A percentile compares a stretch with the other conserved stretches of the same genome.
Evolutionary conservation across 2,888 invertebrate species (phyloP).

Genomic region (Agapostemon virescens): DNA sequence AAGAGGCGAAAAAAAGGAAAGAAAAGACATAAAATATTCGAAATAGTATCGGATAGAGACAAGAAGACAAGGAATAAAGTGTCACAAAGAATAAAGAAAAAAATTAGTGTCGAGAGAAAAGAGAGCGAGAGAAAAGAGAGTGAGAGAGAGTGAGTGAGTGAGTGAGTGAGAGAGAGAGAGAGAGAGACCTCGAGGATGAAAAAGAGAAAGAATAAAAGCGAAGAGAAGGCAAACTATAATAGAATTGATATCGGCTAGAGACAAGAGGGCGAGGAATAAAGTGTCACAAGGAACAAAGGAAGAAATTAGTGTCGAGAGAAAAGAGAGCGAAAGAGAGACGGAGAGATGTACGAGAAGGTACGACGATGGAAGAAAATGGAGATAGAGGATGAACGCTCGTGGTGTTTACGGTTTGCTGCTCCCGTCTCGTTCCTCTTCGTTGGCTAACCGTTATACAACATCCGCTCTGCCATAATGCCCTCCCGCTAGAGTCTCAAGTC

Average conservation of each 20-base stretch:
- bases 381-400: conserved; percentile 73
- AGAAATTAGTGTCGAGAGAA: conserved; percentile 7
- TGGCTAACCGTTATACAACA: conserved; percentile 81
- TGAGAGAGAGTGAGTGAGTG: neutral
- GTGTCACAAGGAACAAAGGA: conserved; percentile 24
- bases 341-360: neutral
- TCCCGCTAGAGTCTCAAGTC: conserved; percentile 73
- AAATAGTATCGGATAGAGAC: conserved; percentile 6
- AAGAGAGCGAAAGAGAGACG: neutral
- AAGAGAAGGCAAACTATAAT: neutral
- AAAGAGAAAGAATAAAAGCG: neutral
- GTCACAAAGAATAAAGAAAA: conserved; percentile 19
- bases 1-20: neutral
- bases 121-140: neutral
- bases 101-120: conserved; percentile 9
- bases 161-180: neutral
- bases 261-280: conserved; percentile 8
- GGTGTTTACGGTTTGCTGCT: conserved; percentile 78
- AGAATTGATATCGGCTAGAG: conserved; percentile 7
- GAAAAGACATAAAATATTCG: too few relatives aligned
- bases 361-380: conserved; percentile 26
- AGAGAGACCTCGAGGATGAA: too few relatives aligned
- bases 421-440: conserved; percentile 80
- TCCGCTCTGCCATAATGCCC: conserved; percentile 78
- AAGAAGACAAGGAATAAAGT: conserved; percentile 13